Percentiles rank a stretch among this genome's conserved stretches.
phyloP scores from a whole-genome alignment of 37 sponge, comb jelly and placozoan species.

The Crambe crambe region DNA sequence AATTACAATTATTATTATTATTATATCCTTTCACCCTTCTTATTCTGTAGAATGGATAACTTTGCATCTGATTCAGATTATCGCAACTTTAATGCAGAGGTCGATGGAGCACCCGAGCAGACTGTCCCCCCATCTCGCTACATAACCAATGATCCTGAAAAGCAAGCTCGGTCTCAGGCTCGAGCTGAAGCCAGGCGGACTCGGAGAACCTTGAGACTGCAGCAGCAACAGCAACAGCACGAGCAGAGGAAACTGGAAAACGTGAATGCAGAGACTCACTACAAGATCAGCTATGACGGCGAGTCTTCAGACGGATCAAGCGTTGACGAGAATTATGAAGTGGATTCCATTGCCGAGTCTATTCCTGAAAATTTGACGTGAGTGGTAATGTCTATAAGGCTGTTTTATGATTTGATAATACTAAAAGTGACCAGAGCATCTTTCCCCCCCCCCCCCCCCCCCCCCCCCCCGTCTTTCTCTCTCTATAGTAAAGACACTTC shows the following conservation, averaged over 20 bases:
- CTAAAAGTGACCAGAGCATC: neutral
- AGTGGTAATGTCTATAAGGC: slow-evolving; percentile 3
- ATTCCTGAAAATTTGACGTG: slow-evolving; percentile 62
- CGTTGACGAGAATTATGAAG: slow-evolving; percentile 53
- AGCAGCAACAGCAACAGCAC: neutral
- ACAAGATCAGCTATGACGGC: slow-evolving; percentile 12
- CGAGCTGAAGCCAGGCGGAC: slow-evolving; percentile 15
- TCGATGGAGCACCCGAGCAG: neutral
- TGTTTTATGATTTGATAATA: neutral
- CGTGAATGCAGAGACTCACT: neutral
- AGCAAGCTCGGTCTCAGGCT: neutral
- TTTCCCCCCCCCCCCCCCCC: neutral
- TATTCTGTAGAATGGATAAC: slow-evolving; percentile 4
- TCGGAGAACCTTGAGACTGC: neutral
- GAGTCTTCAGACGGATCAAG: slow-evolving; percentile 29
- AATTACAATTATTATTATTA: no score
- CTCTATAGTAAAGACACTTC: no score
- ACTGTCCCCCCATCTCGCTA: neutral
- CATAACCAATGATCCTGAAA: neutral
- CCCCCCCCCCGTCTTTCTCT: neutral
- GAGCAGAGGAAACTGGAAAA: neutral
- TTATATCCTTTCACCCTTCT: neutral
- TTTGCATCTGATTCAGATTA: neutral
- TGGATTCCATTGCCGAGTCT: slow-evolving; percentile 47
- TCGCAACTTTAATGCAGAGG: neutral